A percentile compares a stretch with the other conserved stretches of the same genome.
Evolutionary conservation across 2,888 invertebrate species (phyloP).

Genomic region (Sphecodes monilicornis): DNA sequence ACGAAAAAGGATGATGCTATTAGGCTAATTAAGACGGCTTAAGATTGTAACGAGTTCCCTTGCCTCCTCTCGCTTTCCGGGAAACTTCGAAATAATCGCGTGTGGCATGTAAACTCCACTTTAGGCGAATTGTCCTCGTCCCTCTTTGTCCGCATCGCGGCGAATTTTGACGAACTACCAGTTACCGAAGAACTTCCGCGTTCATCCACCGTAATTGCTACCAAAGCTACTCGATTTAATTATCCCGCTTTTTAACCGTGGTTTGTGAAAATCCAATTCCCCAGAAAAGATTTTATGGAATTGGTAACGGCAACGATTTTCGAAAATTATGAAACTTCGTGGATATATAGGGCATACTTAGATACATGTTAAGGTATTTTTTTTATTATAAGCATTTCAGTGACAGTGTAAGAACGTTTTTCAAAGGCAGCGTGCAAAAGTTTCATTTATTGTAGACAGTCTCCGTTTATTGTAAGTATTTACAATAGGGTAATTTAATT

Average conservation of each 20-base stretch:
- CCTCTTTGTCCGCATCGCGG: not conserved
- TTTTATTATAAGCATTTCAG: too few relatives aligned
- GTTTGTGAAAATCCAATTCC: not conserved
- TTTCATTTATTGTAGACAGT: too few relatives aligned
- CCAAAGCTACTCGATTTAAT: slow-evolving; percentile 1
- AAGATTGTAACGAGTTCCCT: slow-evolving; percentile 70
- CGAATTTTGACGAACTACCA: slow-evolving; percentile 1
- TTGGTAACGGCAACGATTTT: not conserved
- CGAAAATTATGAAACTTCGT: not conserved
- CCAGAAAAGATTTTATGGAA: not conserved
- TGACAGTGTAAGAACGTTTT: too few relatives aligned
- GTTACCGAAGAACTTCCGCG: not conserved
- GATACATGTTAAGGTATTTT: too few relatives aligned
- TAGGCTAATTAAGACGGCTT: slow-evolving; percentile 76
- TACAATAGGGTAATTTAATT: too few relatives aligned
- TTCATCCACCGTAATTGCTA: not conserved
- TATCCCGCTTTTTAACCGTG: not conserved
- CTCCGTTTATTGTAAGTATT: too few relatives aligned
- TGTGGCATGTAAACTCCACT: slow-evolving; percentile 55
- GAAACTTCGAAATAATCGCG: slow-evolving; percentile 52
- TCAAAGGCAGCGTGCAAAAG: too few relatives aligned
- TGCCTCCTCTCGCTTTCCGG: slow-evolving; percentile 35
- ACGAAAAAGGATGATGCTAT: slow-evolving; percentile 74
- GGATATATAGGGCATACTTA: too few relatives aligned
- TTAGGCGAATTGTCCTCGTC: not conserved